These are phyloP conservation scores for Scomber colias DNA, from an alignment of 2,113 vertebrate species.

Conservation along the genomic window DNA sequence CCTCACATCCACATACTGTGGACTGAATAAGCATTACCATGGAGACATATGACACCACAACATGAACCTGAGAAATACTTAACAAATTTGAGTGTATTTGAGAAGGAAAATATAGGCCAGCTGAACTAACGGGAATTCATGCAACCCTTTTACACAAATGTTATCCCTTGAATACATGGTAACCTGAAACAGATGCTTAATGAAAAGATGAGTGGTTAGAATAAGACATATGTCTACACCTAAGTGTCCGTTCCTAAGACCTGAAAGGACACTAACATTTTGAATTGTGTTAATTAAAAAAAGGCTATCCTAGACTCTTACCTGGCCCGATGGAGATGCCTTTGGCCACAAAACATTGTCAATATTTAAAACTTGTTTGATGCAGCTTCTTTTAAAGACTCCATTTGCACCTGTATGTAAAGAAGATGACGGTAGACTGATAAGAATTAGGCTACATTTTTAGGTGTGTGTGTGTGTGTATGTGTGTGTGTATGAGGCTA, in stretches of 20 bases:
- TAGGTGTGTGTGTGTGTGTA: constrained; percentile 12
- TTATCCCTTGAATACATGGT: too few species aligned
- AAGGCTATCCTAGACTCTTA: neutral
- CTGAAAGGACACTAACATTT: neutral
- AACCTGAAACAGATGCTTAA: too few species aligned
- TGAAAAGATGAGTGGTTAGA: neutral
- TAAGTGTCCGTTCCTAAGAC: neutral
- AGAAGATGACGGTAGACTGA: constrained; percentile 42
- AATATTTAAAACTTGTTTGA: constrained; percentile 25
- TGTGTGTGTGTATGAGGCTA: constrained; percentile 8
- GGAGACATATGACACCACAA: constrained; percentile 12
- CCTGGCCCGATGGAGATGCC: neutral
- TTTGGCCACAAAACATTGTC: constrained; percentile 31
- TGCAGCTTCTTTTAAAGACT: neutral
- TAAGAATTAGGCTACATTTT: constrained; percentile 18
- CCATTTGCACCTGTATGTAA: constrained; percentile 39
- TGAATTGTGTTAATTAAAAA: neutral
- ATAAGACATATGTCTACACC: neutral
- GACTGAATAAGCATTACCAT: constrained; percentile 8
- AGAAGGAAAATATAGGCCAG: neutral
- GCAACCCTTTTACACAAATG: neutral
- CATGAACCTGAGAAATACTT: constrained; percentile 17
- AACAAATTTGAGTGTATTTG: neutral
- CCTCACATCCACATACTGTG: neutral
- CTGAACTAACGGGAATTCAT: neutral